Conservation (phyloP, 2,888 invertebrate genomes). For the Chesias legatella region DNA sequence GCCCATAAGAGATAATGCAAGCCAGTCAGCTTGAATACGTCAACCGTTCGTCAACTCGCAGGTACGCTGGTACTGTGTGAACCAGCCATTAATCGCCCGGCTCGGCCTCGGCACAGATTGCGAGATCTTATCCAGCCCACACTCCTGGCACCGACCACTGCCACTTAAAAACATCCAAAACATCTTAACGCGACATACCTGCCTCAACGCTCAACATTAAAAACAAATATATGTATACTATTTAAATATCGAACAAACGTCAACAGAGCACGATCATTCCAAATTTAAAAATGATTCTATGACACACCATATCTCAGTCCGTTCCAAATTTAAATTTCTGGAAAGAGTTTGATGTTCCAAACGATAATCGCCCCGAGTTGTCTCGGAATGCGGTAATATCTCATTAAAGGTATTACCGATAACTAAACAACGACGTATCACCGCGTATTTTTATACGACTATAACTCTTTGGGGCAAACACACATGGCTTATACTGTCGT, state of each 20-base stretch:
- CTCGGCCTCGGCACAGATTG: slow-evolving; percentile 60
- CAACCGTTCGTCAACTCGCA: slow-evolving; percentile 14
- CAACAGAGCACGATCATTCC: slow-evolving; percentile 60
- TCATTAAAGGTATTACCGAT: slow-evolving; percentile 54
- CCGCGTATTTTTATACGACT: slow-evolving; percentile 36
- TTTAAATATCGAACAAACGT: slow-evolving; percentile 41
- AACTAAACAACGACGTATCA: slow-evolving; percentile 49
- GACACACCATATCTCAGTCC: slow-evolving; percentile 69
- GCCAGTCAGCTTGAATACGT: slow-evolving; percentile 5
- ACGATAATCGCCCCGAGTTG: slow-evolving; percentile 65
- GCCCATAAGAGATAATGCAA: no score
- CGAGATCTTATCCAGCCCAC: slow-evolving; percentile 55
- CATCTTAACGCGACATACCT: slow-evolving; percentile 44
- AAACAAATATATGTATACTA: slow-evolving; percentile 24
- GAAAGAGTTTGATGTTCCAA: slow-evolving; percentile 70
- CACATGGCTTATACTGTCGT: slow-evolving; percentile 43
- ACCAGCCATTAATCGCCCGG: slow-evolving; percentile 17
- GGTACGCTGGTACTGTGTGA: slow-evolving; percentile 16
- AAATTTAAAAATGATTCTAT: slow-evolving; percentile 67
- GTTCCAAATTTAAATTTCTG: slow-evolving; percentile 74
- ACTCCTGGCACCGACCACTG: slow-evolving; percentile 54
- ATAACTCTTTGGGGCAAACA: slow-evolving; percentile 42
- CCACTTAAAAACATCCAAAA: slow-evolving; percentile 51
- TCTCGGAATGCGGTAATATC: slow-evolving; percentile 70
- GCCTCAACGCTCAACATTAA: slow-evolving; percentile 19